A percentile compares a stretch with the other conserved stretches of the same genome.
Conservation (phyloP, 2,888 invertebrate species). For the Apamea anceps region DNA sequence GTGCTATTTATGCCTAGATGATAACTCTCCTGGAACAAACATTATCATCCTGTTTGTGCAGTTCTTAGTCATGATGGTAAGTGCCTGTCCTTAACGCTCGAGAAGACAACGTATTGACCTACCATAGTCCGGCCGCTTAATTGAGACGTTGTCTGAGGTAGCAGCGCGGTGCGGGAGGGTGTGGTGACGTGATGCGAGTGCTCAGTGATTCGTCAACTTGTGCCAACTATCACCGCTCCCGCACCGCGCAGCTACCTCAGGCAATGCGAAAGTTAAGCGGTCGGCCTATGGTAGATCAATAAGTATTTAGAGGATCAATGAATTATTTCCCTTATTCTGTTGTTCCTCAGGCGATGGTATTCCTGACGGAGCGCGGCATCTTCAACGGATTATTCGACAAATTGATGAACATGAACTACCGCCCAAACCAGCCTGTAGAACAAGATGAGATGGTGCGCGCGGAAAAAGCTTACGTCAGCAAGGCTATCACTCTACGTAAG, state of each 20-base stretch:
- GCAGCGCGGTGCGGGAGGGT: too few species aligned
- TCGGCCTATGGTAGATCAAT: not conserved
- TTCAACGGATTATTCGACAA: constrained; percentile 69
- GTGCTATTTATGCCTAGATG: constrained; percentile 72
- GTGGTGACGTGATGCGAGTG: too few species aligned
- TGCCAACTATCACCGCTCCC: too few species aligned
- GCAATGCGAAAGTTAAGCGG: too few species aligned
- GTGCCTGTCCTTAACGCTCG: constrained; percentile 27
- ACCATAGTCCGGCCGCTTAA: too few species aligned
- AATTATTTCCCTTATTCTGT: not conserved
- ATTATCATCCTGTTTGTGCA: constrained; percentile 72
- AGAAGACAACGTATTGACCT: not conserved
- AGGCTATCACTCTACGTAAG: constrained; percentile 77
- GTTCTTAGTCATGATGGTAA: constrained; percentile 76
- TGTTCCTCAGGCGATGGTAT: constrained; percentile 72
- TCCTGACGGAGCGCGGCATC: constrained; percentile 75
- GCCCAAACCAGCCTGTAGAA: not conserved
- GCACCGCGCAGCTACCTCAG: too few species aligned
- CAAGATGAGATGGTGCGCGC: constrained; percentile 74
- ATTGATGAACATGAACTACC: constrained; percentile 67
- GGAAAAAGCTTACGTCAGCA: constrained; percentile 77
- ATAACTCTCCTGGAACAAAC: constrained; percentile 64
- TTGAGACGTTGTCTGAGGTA: too few species aligned
- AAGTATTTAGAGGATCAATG: not conserved
- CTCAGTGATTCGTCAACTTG: too few species aligned